Evolutionary conservation across 2,113 vertebrate species (phyloP).

Genomic region (Kobus ellipsiprymnus): DNA sequence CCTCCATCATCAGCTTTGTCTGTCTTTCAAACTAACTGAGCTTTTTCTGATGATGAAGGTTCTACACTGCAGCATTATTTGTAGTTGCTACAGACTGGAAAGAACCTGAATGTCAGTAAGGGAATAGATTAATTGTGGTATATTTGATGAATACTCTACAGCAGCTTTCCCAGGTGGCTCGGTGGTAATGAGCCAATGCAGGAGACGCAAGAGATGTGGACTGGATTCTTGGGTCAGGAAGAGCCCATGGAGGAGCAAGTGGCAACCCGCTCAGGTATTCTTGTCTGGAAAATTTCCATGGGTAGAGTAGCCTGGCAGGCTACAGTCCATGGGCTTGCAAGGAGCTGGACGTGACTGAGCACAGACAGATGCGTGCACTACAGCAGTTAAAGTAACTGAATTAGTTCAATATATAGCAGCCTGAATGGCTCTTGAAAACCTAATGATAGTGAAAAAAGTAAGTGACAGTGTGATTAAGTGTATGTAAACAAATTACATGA

Average conservation of each 20-base stretch:
- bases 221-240: background rate
- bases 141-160: background rate
- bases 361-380: background rate
- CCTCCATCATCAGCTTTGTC: background rate
- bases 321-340: background rate
- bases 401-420: background rate
- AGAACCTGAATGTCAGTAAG: background rate
- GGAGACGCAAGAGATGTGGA: rapidly evolving
- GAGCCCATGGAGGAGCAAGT: background rate
- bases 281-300: background rate
- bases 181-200: background rate
- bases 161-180: background rate
- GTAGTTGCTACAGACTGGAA: background rate
- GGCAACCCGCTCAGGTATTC: background rate
- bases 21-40: background rate
- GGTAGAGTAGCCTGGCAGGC: background rate
- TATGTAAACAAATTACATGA: background rate
- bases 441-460: background rate
- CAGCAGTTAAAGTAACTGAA: background rate
- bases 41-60: background rate
- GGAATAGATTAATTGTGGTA: background rate
- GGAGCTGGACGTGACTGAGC: background rate
- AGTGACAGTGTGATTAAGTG: background rate
- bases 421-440: background rate
- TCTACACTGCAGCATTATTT: background rate